Evolutionary conservation across 2,888 invertebrate species (phyloP).

Genomic region (Furcula furcula): DNA sequence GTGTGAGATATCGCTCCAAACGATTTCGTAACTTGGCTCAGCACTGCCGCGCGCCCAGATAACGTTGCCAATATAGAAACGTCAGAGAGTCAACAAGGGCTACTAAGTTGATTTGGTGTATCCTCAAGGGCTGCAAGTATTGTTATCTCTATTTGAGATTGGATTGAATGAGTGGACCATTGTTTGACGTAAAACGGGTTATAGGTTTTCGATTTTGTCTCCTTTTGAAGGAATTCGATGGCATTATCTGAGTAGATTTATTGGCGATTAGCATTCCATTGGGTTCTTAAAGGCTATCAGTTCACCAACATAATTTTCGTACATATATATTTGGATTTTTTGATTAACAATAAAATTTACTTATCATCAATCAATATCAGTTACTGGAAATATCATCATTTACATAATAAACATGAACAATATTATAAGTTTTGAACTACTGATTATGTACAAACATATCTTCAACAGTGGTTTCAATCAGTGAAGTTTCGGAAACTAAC

Average conservation of each 20-base stretch:
- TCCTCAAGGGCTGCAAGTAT: constrained; percentile 74
- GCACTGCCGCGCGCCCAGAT: constrained; percentile 70
- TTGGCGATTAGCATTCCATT: background rate
- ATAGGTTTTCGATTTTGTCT: constrained; percentile 24
- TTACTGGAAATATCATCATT: no score
- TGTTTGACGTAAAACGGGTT: constrained; percentile 49
- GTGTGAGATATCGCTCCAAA: no score
- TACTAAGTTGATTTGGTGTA: constrained; percentile 75
- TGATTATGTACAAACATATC: no score
- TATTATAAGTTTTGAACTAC: no score
- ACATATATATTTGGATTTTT: background rate
- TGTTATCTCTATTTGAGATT: constrained; percentile 75
- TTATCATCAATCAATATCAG: no score
- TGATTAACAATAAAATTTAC: no score
- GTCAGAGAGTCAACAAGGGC: constrained; percentile 80
- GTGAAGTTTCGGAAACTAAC: no score
- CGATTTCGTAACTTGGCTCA: background rate
- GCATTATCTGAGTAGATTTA: background rate
- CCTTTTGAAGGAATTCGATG: constrained; percentile 7
- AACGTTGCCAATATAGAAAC: constrained; percentile 72
- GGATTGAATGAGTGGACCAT: constrained; percentile 70
- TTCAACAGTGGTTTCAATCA: no score
- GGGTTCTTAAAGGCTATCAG: background rate
- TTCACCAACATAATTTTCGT: background rate
- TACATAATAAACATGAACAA: no score